Evolutionary conservation across 1,140 invertebrate genomes (phyloP).

Genomic region (Brachionus koreanus): DNA sequence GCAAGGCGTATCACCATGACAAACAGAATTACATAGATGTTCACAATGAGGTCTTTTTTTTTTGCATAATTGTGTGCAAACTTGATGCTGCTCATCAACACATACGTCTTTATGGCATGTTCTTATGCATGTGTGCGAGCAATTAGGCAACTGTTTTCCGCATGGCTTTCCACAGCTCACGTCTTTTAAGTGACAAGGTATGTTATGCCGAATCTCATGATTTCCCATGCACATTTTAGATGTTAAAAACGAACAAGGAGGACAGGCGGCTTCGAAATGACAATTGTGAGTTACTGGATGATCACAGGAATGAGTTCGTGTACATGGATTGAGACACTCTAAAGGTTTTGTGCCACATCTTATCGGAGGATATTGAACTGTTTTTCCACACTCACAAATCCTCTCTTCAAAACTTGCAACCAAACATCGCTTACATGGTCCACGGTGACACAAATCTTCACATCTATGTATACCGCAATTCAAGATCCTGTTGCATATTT

Average conservation of each 20-base stretch:
- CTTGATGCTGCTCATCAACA: slow-evolving; percentile 55
- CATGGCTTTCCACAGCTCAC: slow-evolving; percentile 86
- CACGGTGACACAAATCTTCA: slow-evolving; percentile 65
- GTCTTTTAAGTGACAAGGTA: slow-evolving; percentile 71
- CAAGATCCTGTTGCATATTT: slow-evolving; percentile 74
- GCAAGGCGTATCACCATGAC: slow-evolving; percentile 67
- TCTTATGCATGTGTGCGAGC: slow-evolving; percentile 71
- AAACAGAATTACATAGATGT: slow-evolving; percentile 71
- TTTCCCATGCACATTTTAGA: slow-evolving; percentile 79
- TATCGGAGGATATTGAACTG: slow-evolving; percentile 80
- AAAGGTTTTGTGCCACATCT: slow-evolving; percentile 81
- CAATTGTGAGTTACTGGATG: slow-evolving; percentile 68
- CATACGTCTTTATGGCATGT: slow-evolving; percentile 67
- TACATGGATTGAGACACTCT: slow-evolving; percentile 72
- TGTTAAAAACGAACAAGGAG: slow-evolving; percentile 86
- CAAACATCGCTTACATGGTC: neutral
- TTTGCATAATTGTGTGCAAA: slow-evolving; percentile 71
- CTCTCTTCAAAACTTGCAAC: slow-evolving; percentile 78
- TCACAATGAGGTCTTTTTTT: slow-evolving; percentile 67
- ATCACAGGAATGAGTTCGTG: slow-evolving; percentile 70
- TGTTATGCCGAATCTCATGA: slow-evolving; percentile 68
- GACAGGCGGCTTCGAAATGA: slow-evolving; percentile 71
- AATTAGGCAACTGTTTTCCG: slow-evolving; percentile 70
- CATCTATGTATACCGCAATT: slow-evolving; percentile 82
- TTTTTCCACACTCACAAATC: slow-evolving; percentile 80